Evolutionary conservation across 2,113 vertebrate species (phyloP).

Genomic region (Entosphenus tridentatus): DNA sequence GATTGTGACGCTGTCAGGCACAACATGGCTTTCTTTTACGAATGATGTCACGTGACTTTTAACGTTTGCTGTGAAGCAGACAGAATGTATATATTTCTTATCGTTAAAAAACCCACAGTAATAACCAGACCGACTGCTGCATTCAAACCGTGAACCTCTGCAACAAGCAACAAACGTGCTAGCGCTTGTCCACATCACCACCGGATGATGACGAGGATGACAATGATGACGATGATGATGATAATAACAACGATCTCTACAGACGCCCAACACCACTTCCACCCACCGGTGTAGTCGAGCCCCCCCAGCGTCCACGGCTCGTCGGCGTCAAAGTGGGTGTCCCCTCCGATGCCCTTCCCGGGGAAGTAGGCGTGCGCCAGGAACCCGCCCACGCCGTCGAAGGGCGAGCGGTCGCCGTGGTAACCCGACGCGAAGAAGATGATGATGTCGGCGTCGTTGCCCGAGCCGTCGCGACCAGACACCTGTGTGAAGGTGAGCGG

Average conservation of each 20-base stretch:
- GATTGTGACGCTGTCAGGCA: no score
- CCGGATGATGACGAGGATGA: neutral
- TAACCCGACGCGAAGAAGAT: constrained; percentile 78
- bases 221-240: neutral
- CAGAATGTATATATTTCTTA: no score
- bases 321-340: constrained; percentile 72
- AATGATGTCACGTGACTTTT: no score
- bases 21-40: no score
- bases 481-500: constrained; percentile 55
- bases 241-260: neutral
- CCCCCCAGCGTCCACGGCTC: constrained; percentile 81
- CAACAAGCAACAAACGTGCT: no score
- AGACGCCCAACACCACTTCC: neutral
- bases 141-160: no score
- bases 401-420: constrained; percentile 84
- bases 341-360: constrained; percentile 64
- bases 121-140: no score
- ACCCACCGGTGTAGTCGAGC: constrained; percentile 39
- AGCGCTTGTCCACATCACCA: no score
- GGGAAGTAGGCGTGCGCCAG: constrained; percentile 88
- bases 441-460: constrained; percentile 61
- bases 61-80: no score
- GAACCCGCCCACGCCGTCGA: constrained; percentile 69
- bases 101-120: no score
- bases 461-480: constrained; percentile 34